Base-by-base conservation (phyloP, 2,888 invertebrate genomes). In the Malacosoma neustria region DNA sequence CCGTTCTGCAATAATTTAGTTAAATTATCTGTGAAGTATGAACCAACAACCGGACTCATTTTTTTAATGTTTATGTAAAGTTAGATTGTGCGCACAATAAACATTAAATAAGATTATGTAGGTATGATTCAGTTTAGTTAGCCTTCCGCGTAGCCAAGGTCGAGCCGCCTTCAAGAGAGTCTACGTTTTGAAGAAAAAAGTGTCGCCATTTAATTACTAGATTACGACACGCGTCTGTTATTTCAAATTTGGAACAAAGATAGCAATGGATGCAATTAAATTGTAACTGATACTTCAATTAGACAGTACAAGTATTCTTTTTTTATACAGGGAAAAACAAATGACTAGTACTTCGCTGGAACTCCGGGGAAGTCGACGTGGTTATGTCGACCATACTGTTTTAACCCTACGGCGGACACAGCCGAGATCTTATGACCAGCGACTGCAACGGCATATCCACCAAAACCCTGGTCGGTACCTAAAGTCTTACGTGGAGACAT, bases 121-220 rank as follows among this genome's bases (percentile, higher is more conserved):
- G 55, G 57, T 59, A 60, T 53, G 66, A 57, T 60, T 64, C 57
- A 54, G 54, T 46, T 47, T 50, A 48, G 60, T 47, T 50, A 48
- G 60, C 49, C 72, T 76, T 79, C 76, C 77, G 76, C 43, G 60
- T 76, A 48, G 41, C 43, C 72, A 74, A 74, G 76, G 77, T 55
- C 62, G 56, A 22, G 7, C 22, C 22, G 22, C 22, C 45, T 49
- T 55, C 38, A 40, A 45, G 49, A 51, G 54, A 60, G 54, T 51
- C 60, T 55, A 53, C 46, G 32, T 52, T 41, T 37, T 40, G 42
- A 48, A 49, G 63, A 71, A 72, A 70, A 72, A 56, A 15, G 44
- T 41, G 49, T 46, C 46, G 41, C 37, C 42, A 12, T 6, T 50
- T 51, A 48, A 49, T 54, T 45, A 49, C 43, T 39, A 38, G 36